Evolutionary conservation across 1,140 invertebrate species (phyloP), one percentile per base, ranked within the genome.

Genomic region (Drosophila bifasciata): DNA sequence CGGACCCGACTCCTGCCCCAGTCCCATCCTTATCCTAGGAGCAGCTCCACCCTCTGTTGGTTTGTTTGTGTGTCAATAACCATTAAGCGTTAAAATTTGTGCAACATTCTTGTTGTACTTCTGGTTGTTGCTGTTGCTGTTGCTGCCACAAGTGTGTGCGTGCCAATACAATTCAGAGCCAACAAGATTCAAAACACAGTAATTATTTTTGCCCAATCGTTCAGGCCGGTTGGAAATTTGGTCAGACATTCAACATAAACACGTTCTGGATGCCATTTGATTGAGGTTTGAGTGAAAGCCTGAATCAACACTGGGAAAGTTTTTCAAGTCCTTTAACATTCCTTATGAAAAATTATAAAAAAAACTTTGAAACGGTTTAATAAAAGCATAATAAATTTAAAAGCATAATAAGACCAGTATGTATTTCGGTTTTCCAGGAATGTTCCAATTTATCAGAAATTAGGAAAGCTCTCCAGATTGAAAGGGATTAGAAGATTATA

Each of bases 61-160:
- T 71, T 48, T 71, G 53, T 67, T 46, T 78, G 73, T 77, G 63
- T 76, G 66, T 85, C 83, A 86, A 86, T 86, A 83, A 72, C 78
- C 83, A 88, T 86, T 83, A 83, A 83, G 66, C 74, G 83, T 88
- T 86, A 83, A 88, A 86, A 79, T 76, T 88, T 83, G 74, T 77
- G 70, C 75, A 80, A 75, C 69, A 61, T 56, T 59, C 57, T 73
- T 76, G 68, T 48, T 68, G 58, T 43, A 68, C 39, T 39, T 67
- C 56, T n/a, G 58, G 55, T 36, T 59, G 39, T 5, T 46, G 32
- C 46, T 59, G 61, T 50, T 84, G 59, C 36, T 63, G 28, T 66
- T 59, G 60, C 41, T 36, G 45, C 25, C 48, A 36, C 32, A 36
- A 36, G 46, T 49, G 41, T 15, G 46, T 58, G 62, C 56, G 25